Conservation (phyloP, 2,113 vertebrate genomes). For the Myiagra hebetior region DNA sequence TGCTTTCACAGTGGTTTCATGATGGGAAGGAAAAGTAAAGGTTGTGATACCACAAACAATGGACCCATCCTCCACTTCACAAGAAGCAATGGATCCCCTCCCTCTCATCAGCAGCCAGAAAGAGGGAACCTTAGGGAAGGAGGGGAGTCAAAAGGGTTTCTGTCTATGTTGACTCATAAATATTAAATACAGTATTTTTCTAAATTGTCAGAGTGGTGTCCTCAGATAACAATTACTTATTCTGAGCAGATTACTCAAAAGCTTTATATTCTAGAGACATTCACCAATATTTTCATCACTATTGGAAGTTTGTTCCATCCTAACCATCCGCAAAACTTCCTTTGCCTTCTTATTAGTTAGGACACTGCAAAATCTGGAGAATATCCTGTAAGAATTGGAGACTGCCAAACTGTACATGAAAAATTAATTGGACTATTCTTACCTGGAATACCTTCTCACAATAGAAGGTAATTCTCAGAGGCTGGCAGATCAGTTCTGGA, state of each 20-base stretch:
- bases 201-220: background rate
- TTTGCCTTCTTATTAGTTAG: background rate
- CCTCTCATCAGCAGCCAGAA: background rate
- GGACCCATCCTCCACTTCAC: background rate
- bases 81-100: background rate
- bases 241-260: background rate
- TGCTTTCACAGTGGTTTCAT: background rate
- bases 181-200: background rate
- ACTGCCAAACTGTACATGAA: background rate
- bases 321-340: background rate
- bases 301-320: background rate
- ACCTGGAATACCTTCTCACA: background rate
- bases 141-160: background rate
- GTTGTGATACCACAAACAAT: background rate
- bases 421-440: background rate
- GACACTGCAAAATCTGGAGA: background rate
- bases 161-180: background rate
- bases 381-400: background rate
- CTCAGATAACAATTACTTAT: background rate
- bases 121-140: background rate
- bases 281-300: background rate
- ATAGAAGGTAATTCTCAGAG: background rate
- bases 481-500: background rate
- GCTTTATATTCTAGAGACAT: background rate
- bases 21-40: background rate